Evolutionary conservation across 2,113 vertebrate species (phyloP).

Genomic region (Pithys albifrons): DNA sequence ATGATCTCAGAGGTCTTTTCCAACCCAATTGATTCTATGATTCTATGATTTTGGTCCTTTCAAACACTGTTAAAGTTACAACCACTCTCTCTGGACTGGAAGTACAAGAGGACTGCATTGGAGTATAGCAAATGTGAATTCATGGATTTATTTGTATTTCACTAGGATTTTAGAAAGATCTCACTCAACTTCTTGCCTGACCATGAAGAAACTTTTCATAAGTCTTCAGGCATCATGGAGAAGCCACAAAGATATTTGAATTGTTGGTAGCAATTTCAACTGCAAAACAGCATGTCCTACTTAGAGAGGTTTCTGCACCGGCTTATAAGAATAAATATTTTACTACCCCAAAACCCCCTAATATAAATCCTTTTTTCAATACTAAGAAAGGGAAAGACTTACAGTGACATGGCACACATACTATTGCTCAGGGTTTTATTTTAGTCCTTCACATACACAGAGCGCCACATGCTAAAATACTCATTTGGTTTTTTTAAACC

Average conservation of each 20-base stretch:
- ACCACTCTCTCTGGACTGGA: background rate
- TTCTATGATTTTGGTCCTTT: conserved; percentile 35
- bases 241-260: background rate
- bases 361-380: background rate
- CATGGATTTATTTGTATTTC: background rate
- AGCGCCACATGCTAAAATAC: background rate
- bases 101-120: background rate
- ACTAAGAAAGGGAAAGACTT: background rate
- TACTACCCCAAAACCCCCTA: background rate
- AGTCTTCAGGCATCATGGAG: background rate
- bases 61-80: conserved; percentile 32
- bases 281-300: background rate
- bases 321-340: background rate
- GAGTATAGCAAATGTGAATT: background rate
- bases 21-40: no score
- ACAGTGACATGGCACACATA: background rate
- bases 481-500: background rate
- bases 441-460: background rate
- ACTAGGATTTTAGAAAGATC: background rate
- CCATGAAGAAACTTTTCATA: background rate
- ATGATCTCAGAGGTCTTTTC: no score
- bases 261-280: background rate
- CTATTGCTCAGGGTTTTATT: background rate
- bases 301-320: background rate
- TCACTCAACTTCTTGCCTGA: background rate